phyloP scores from a whole-genome alignment of 2,113 vertebrate genomes.

The Montifringilla adamsi region DNA sequence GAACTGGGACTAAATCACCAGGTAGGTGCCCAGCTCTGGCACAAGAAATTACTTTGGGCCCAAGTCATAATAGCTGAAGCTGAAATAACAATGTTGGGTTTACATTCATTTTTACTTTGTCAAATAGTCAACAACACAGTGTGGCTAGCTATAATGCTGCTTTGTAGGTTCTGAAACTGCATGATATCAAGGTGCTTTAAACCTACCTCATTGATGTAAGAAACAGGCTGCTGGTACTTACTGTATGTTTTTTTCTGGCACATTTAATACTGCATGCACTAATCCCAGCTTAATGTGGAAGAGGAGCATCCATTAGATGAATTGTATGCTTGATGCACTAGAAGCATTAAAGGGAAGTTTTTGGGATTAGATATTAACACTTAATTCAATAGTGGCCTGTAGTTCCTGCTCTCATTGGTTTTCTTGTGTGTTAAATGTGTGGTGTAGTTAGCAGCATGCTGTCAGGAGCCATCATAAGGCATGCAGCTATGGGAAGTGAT shows the following conservation, averaged over 20 bases:
- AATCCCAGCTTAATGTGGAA: not conserved
- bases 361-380: not conserved
- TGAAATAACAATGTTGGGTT: not conserved
- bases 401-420: not conserved
- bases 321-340: not conserved
- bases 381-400: not conserved
- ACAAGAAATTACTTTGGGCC: not conserved
- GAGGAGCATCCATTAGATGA: not conserved
- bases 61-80: not conserved
- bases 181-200: not conserved
- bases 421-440: not conserved
- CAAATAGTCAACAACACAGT: not conserved
- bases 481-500: not conserved
- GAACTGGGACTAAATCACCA: not conserved
- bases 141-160: not conserved
- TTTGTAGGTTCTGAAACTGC: not conserved
- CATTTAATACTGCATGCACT: not conserved
- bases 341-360: not conserved
- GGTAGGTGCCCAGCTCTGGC: not conserved
- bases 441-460: not conserved
- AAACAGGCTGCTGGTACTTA: not conserved
- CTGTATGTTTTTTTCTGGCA: not conserved
- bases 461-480: not conserved
- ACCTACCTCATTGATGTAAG: not conserved
- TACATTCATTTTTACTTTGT: not conserved